Evolutionary conservation across 2,888 invertebrate species (phyloP), one percentile per base, ranked within the genome.

Genomic region (Macroteleia sp.): DNA sequence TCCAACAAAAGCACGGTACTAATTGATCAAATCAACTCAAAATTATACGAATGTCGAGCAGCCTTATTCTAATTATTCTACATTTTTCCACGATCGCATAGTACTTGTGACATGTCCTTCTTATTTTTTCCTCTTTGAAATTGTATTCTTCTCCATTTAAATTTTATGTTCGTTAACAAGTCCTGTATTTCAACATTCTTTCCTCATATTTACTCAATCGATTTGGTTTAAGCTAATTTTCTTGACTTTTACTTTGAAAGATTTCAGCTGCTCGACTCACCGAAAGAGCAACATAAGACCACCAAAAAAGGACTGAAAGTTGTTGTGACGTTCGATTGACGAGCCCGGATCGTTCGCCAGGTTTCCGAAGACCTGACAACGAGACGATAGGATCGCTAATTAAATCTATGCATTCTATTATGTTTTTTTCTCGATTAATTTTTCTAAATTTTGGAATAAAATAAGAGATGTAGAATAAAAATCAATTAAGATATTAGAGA

Each of bases 301-400:
- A 93, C 96, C 95, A 93, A 96, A 95, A 94, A 97, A 98, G 91
- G 96, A 95, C 93, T 96, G 95, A 94, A 98, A 97, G 95, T 98
- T 97, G 95, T 97, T 98, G 94, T 98, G 97, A 90, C 97, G 94
- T 94, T 96, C 97, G 93, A 98, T 96, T 92, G 96, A 95, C 89
- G 95, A 94, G 91, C 94, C 95, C 91, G 96, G 95, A 92, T 96
- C 95, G 93, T 96, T 94, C 92, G 94, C 94, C 93, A 98, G 96
- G 94, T 97, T 98, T 92, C 97, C 97, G 93, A 98, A 98, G 92
- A 97, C 96, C 97, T 97, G 94, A 92, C 92, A 90, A 90, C 87
- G 87, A 83, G 83, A 88, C 42, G 42, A 70, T 59, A 75, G 69
- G 66, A 44, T 66, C 54, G 67, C 19, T 61, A 4, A 48, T 36